Base-by-base conservation (phyloP, 2,888 invertebrate genomes). In the Leptinotarsa rubiginosa region DNA sequence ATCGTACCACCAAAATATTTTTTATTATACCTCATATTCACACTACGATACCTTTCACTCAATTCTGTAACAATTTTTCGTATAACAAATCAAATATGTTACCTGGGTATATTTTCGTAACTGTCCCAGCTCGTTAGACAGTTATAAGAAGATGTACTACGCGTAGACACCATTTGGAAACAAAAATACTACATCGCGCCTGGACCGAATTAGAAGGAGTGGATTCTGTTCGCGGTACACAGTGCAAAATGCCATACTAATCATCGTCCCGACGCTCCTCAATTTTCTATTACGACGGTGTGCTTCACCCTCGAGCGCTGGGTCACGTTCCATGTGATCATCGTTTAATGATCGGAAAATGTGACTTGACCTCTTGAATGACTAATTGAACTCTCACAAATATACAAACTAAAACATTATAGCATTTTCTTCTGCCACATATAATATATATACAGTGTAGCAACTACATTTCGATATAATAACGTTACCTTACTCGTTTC, bases 101-200 rank as follows among this genome's bases (percentile, higher is more conserved):
- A 96, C 96, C 96, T 95, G 83, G 96, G 96, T 89, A 96, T 96
- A 87, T 91, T 93, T 88, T 96, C 96, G 89, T 96, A 96, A 88
- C 95, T 96, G 89, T 96, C 96, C 96, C 95, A 96, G 87, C 94
- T 94, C 78, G 94, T 94, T 85, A 96, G 91, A 88, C 96, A 96
- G 89, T 95, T 96, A 89, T 96, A 96, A 77, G 95, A 95, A 88
- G 93, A 95, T 90, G 95, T 95, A 89, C 95, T 92, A 89, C 93
- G 95, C 82, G 94, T 92, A 84, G 90, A 88, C 82, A 92, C 91
- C 93, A 93, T 93, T 73, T 62, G 67, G 65, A 75, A 65, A 74
- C 74, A 64, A 49, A 18, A 69, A 59, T 73, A 76, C 72, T 69
- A 72, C 72, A 77, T 70, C 50, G 65, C 72, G 64, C 56, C 22